Evolutionary conservation across 2,888 invertebrate species (phyloP), one percentile per base, ranked within the genome.

Genomic region (Norana najaformis): DNA sequence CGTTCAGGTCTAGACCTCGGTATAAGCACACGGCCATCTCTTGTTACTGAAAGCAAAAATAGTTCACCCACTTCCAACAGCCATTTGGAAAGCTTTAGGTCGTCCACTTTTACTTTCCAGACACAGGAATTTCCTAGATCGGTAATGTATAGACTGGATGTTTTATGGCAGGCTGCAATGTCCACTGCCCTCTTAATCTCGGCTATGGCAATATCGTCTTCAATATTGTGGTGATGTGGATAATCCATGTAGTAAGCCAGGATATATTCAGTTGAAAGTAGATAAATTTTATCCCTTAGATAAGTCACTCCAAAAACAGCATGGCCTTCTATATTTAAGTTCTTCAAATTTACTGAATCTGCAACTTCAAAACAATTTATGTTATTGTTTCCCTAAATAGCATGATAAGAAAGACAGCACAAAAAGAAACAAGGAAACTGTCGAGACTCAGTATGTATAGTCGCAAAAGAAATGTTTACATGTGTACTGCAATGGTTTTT

Each of bases 241-340:
- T 8, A n/a, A 69, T 69, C 8, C 11, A 8, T 69, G 30, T 69
- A 8, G 69, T 69, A 69, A n/a, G 69, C 69, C n/a, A 69, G n/a
- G n/a, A 69, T 69, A 69, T 69, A n/a, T 69, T 69, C 30, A 69
- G 69, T n/a, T 69, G 69, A 69, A n/a, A 69, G 69, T n/a, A 69
- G 69, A 69, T 69, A 69, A 5, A 69, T n/a, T 30, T n/a, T n/a
- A 69, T 69, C n/a, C n/a, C 69, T 30, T 69, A 69, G n/a, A 69
- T 69, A n/a, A 4, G 69, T n/a, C 6, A 69, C 69, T 69, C 69
- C 69, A 5, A 69, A n/a, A 16, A 69, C n/a, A 69, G n/a, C 16
- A 69, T n/a, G 69, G n/a, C n/a, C 13, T n/a, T 69, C 30, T 0
- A 16, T 69, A 69, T 30, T 16, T n/a, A 69, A n/a, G n/a, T 69